Evolutionary conservation across 2,888 invertebrate species (phyloP), one percentile per base, ranked within the genome.

Genomic region (Athalia circularis): DNA sequence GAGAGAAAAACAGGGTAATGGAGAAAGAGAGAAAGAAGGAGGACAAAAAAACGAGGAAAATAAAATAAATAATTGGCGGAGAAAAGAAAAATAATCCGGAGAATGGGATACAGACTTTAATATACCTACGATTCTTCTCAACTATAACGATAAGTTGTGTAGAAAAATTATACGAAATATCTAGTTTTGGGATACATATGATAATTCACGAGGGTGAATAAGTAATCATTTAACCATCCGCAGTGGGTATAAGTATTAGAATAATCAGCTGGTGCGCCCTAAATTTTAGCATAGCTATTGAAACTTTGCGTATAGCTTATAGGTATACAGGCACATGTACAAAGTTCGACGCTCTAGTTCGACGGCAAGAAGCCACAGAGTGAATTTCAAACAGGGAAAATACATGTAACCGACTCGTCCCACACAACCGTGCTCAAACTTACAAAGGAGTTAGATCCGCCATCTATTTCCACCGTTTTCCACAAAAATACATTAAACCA

Each of bases 361-460:
- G 50, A 64, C 75, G 59, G 72, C 45, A 72, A 57, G 72, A 59
- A 72, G 4, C 59, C 47, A 8, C 29, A 52, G 50, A 52, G 75
- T 64, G 75, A 75, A 75, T 75, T 62, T 64, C 62, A 75, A 75
- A 75, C 75, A 64, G 75, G 29, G 62, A 59, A n/a, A 59, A 59
- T 47, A 47, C 29, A 29, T 29, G 29, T 29, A 29, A 29, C 29
- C 29, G 72, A 57, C 8, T 59, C 15, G 47, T 29, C 59, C 11
- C 7, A 11, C 47, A 59, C n/a, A 72, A 47, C 8, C 47, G n/a
- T 59, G 8, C 8, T 59, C 72, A 13, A 59, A 72, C 52, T 57
- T 72, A 72, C 47, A 59, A 47, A 72, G 59, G 72, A 72, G 45
- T 72, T 59, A 72, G 57, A n/a, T n/a, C 68, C 29, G 29, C 52